Conservation (phyloP, 2,797 vertebrate species). For the Cryptoprocta ferox region DNA sequence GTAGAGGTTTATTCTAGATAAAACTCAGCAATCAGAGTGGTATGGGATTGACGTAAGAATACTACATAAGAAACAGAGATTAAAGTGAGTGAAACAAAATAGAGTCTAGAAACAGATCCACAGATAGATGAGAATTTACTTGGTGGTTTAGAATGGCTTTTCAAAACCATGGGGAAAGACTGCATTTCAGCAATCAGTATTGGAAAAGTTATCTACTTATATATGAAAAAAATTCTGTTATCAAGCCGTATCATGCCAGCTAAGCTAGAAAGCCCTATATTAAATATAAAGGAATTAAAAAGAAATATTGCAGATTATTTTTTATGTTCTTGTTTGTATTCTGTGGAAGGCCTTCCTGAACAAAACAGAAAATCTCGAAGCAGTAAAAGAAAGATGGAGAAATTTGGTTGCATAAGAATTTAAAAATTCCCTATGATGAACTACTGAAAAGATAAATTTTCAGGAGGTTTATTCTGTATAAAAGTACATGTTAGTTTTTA, state of each 20-base stretch:
- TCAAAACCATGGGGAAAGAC: neutral
- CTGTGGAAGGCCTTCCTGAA: neutral
- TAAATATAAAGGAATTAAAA: neutral
- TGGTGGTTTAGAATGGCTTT: neutral
- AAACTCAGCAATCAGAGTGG: neutral
- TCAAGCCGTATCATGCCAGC: neutral
- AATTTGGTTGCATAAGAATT: neutral
- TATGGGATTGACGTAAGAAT: neutral
- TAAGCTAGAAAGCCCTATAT: neutral
- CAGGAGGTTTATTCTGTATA: slow-evolving; percentile 95
- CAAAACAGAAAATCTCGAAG: neutral
- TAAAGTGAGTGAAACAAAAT: neutral
- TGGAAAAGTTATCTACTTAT: neutral
- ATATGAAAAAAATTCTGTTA: neutral
- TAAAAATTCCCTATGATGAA: slow-evolving; percentile 83
- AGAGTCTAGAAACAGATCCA: neutral
- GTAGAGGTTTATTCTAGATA: neutral
- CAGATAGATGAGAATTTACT: neutral
- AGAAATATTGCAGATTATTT: neutral
- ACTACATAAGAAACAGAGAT: neutral
- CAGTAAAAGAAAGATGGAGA: neutral
- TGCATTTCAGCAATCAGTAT: neutral
- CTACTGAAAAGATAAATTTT: slow-evolving; percentile 98
- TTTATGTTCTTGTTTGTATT: neutral
- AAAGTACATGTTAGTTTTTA: slow-evolving; percentile 93